Base-by-base conservation (phyloP, 2,113 vertebrate species). In the Cairina moschata region DNA sequence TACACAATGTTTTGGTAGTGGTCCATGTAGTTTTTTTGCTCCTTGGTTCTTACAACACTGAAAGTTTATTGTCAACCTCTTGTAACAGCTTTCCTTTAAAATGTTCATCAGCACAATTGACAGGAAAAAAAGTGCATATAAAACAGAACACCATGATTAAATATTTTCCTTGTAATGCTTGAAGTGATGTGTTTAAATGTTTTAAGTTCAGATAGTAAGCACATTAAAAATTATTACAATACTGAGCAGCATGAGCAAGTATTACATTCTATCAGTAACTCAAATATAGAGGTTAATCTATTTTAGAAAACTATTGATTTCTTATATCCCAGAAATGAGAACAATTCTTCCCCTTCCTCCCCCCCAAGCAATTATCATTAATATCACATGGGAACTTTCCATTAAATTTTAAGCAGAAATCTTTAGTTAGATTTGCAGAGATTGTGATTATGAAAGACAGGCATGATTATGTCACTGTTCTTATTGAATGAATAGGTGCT, bases 131-230 rank as follows among this genome's bases (percentile, higher is more conserved):
- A 79, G n/a, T 74, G 62, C 80, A 67, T 88, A 34, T 85, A 90
- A 95, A 97, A 91, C 63, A 44, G 76, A 97, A 90, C 44, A 87
- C 40, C 22, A 18, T 38, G 26, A 25, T 96, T 89, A 93, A 93
- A 72, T 90, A 91, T 94, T 97, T 96, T 94, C 65, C 58, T 66
- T 88, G 77, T 91, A 96, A 92, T 58, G 82, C 52, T 93, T 93
- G 92, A 90, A 85, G 91, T 88, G 48, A 91, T n/a, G 9, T 68
- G 14, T 96, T 96, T 86, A 86, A 91, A 95, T 92, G 59, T 87
- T 96, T 89, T 95, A 91, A 86, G 72, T 67, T 91, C 90, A 93
- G 88, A 86, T 91, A 76, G 50, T 84, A 95, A 96, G 74, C 62
- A 93, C 59, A 90, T 88, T 96, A 83, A 55, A 80, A 93, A 86